Percentiles rank a stretch among this genome's conserved stretches.
Evolutionary conservation across 2,797 vertebrate genomes (phyloP).

Genomic region (Meriones psammophilus): DNA sequence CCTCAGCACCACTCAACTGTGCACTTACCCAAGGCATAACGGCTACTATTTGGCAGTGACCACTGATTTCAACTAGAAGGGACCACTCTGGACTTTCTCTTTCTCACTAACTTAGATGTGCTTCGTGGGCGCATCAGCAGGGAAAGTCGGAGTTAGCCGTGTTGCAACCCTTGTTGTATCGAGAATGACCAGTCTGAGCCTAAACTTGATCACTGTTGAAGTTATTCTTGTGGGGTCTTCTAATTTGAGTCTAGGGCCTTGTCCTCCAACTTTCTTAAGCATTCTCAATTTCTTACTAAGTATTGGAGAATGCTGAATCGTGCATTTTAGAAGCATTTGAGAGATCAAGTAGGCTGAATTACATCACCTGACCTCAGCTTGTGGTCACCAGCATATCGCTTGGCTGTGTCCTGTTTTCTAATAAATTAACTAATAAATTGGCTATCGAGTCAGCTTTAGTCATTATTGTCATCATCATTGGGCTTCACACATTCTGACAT

Average conservation of each 20-base stretch:
- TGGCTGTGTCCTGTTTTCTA: not conserved
- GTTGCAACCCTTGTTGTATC: not conserved
- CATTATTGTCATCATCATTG: constrained; percentile 7
- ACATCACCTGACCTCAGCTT: not conserved
- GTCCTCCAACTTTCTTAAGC: not conserved
- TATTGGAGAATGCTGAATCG: constrained; percentile 12
- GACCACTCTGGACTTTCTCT: not conserved
- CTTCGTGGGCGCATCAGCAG: not conserved
- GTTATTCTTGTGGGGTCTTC: not conserved
- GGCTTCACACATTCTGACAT: not conserved
- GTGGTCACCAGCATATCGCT: not conserved
- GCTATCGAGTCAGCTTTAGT: not conserved
- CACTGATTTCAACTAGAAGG: not conserved
- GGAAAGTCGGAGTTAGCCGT: constrained; percentile 18
- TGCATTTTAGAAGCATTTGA: not conserved
- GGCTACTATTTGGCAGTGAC: not conserved
- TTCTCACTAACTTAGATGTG: not conserved
- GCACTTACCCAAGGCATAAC: not conserved
- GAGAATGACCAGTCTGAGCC: not conserved
- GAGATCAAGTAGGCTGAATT: not conserved
- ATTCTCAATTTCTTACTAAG: constrained; percentile 21
- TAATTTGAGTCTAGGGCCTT: not conserved
- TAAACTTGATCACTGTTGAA: not conserved
- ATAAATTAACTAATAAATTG: not conserved
- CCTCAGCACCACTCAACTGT: not conserved